phyloP scores from a whole-genome alignment of 2,113 vertebrate species.

The Zosterops lateralis region DNA sequence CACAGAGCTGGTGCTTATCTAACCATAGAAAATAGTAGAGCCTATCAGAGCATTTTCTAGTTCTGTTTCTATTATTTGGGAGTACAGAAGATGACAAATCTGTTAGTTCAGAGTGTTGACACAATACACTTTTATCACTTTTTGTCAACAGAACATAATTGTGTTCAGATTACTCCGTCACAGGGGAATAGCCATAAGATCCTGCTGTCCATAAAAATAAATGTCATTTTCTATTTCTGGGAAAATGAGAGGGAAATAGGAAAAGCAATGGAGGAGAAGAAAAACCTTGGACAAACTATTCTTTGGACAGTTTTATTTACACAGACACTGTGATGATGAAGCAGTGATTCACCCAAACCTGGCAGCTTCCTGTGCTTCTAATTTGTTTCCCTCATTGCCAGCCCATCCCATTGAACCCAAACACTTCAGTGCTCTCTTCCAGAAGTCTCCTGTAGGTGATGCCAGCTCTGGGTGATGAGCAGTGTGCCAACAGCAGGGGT shows the following conservation, averaged over 20 bases:
- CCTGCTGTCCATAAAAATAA: constrained; percentile 45
- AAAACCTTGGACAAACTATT: neutral
- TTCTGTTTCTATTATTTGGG: constrained; percentile 41
- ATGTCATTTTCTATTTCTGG: constrained; percentile 31
- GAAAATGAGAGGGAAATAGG: neutral
- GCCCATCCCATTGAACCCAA: neutral
- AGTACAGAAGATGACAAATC: constrained; percentile 45
- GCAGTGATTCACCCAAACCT: neutral
- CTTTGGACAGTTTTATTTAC: neutral
- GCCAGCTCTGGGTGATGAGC: accelerated
- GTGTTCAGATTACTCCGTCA: constrained; percentile 5
- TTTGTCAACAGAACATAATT: constrained; percentile 50
- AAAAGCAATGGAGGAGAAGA: neutral
- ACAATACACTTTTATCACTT: constrained; percentile 38
- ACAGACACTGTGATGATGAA: neutral
- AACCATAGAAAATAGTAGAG: neutral
- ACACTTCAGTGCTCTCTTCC: neutral
- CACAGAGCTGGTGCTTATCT: neutral
- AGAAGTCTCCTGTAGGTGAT: neutral
- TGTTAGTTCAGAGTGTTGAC: constrained; percentile 46
- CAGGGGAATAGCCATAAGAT: constrained; percentile 50
- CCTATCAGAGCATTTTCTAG: constrained; percentile 32
- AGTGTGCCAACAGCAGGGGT: neutral
- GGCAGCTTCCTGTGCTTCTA: neutral
- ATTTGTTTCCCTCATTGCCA: neutral